Conservation (phyloP, 2,113 vertebrate genomes). For the Sisor rabdophorus region DNA sequence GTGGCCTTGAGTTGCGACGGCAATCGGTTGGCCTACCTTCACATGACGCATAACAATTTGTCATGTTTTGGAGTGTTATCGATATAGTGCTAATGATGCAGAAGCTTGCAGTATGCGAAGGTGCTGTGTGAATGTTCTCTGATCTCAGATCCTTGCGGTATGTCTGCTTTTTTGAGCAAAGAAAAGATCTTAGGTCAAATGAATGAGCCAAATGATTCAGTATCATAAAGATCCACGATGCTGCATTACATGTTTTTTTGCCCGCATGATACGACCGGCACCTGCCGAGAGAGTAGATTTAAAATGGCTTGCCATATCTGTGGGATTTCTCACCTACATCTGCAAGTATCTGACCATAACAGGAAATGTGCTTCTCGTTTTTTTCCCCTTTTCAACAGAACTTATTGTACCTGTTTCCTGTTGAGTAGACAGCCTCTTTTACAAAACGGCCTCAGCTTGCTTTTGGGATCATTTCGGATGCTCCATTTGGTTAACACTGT, state of each 20-base stretch:
- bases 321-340: constrained; percentile 39
- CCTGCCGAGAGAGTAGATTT: background rate
- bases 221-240: background rate
- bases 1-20: background rate
- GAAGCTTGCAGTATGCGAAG: constrained; percentile 8
- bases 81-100: background rate
- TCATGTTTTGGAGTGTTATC: constrained; percentile 1
- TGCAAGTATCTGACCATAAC: constrained; percentile 40
- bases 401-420: constrained; percentile 41
- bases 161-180: background rate
- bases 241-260: no score
- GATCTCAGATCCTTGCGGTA: background rate
- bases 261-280: background rate
- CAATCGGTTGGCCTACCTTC: background rate
- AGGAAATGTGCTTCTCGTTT: constrained; percentile 38
- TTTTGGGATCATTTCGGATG: constrained; percentile 26
- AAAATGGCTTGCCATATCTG: constrained; percentile 10
- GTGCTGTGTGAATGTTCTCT: background rate
- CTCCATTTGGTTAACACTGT: background rate
- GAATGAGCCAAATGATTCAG: background rate
- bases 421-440: constrained; percentile 22
- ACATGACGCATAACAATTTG: constrained; percentile 9
- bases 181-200: background rate
- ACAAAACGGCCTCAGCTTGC: background rate
- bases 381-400: constrained; percentile 19